phyloP scores from a whole-genome alignment of 2,113 vertebrate genomes.

The Bombycilla garrulus region DNA sequence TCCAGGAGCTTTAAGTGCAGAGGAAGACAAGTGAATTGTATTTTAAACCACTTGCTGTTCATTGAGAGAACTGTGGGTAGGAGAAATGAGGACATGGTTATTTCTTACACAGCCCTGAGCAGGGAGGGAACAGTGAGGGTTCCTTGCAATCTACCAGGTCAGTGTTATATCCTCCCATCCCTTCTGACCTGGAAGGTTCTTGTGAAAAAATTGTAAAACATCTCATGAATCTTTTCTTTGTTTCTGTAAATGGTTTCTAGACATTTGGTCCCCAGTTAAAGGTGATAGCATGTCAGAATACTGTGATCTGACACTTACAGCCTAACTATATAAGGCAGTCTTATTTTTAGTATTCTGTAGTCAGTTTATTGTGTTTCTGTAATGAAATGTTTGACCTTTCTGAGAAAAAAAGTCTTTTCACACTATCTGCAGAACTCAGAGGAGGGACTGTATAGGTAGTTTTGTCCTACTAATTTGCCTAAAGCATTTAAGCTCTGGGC shows the following conservation, averaged over 20 bases:
- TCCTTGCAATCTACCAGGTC: fast-evolving
- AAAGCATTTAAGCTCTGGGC: background rate
- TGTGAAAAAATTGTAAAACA: background rate
- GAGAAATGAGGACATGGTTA: fast-evolving
- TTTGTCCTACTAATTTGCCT: slow-evolving; percentile 47
- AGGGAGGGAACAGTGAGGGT: background rate
- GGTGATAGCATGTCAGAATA: background rate
- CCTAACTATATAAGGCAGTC: background rate
- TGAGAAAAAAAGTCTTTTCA: slow-evolving; percentile 8
- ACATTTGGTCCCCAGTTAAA: background rate
- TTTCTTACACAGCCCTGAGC: background rate
- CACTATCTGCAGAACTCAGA: slow-evolving; percentile 26
- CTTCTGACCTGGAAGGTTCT: background rate
- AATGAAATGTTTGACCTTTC: slow-evolving; percentile 9
- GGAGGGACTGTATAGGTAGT: background rate
- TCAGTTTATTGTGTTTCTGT: background rate
- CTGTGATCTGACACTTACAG: background rate
- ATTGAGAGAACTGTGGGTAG: background rate
- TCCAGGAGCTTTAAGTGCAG: background rate
- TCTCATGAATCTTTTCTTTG: background rate
- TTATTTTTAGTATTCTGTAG: background rate
- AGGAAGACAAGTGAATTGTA: background rate
- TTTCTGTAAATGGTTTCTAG: background rate
- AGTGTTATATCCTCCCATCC: background rate
- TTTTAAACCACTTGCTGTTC: background rate